Evolutionary conservation across 64 coral and sea anemone genomes (phyloP).

Genomic region (Anthopleura sola): DNA sequence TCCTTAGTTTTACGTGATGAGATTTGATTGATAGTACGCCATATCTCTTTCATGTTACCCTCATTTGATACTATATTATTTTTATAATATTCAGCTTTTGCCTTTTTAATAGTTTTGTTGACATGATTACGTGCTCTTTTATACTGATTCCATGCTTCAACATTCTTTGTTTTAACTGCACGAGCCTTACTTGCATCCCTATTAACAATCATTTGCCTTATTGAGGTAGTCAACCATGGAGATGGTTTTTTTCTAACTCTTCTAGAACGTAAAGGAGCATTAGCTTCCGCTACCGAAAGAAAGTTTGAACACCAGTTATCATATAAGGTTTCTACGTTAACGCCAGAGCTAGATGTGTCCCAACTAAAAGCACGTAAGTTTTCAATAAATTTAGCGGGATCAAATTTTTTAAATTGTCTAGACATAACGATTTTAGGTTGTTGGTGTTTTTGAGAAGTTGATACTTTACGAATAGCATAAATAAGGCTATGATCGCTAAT

Average conservation of each 20-base stretch:
- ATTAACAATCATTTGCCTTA: conserved; percentile 11
- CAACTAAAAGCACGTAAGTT: not conserved
- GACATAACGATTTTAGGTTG: conserved; percentile 2
- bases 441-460: not conserved
- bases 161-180: conserved; percentile 5
- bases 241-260: not conserved
- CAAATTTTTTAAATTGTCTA: conserved; percentile 28
- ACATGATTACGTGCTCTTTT: conserved; percentile 17
- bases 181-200: not conserved
- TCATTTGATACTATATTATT: conserved; percentile 10
- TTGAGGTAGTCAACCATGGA: not conserved
- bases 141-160: conserved; percentile 11
- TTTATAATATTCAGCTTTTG: conserved; percentile 32
- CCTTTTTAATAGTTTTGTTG: not conserved
- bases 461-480: conserved; percentile 19
- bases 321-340: not conserved
- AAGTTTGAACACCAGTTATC: conserved; percentile 4
- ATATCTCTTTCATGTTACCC: conserved; percentile 28
- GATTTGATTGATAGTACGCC: conserved; percentile 21
- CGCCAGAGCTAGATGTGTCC: not conserved
- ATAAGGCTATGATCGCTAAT: conserved; percentile 28
- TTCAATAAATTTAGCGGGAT: not conserved
- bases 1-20: conserved; percentile 7
- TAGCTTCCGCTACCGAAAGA: not conserved
- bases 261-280: conserved; percentile 27